Base-by-base conservation (phyloP, 2,113 vertebrate species). In the Orientallactaga bullata region DNA sequence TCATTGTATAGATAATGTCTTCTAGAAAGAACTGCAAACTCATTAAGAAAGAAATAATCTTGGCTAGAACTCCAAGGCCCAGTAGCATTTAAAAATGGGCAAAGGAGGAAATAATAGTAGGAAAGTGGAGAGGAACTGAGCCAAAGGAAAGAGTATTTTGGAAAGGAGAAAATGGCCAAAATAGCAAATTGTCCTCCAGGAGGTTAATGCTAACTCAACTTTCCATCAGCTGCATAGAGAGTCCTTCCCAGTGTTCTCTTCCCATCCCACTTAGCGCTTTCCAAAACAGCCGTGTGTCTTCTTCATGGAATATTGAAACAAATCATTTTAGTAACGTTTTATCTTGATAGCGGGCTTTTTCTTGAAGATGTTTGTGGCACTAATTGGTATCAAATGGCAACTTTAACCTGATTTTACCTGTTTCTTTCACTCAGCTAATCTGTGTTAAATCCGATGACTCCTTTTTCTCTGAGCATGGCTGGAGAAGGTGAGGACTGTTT, bases 41-140 rank as follows among this genome's bases (percentile, higher is more conserved):
- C 42, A 58, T 76, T 82, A 76, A 91, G 76, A 94, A 69, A 30
- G 58, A 95, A 84, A 79, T 76, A 73, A 17, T 2, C 26, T 72
- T 72, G 21, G 51, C 51, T 24, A 84, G 85, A 94, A 58, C 2
- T 55, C 24, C 8, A 95, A 65, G 58, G 73, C 20, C 39, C 63
- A 86, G 10, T 3, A 79, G 15, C 13, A 71, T 61, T 92, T 90
- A 77, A 87, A 93, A 89, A 84, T 81, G 37, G 83, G 26, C n/a
- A 30, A 81, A 93, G 58, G 23, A 89, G 76, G 55, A 21, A 72
- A 80, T 51, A 88, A 71, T 72, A 21, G 7, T 90, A 47, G 81
- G 93, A 93, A 92, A 87, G 78, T 35, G n/a, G 51, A 95, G 71
- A 94, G 55, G 47, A 89, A 63, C 9, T 32, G 78, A 88, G 77